Evolutionary conservation across 2,797 vertebrate genomes (phyloP).

Genomic region (Spondyliosoma cantharus): DNA sequence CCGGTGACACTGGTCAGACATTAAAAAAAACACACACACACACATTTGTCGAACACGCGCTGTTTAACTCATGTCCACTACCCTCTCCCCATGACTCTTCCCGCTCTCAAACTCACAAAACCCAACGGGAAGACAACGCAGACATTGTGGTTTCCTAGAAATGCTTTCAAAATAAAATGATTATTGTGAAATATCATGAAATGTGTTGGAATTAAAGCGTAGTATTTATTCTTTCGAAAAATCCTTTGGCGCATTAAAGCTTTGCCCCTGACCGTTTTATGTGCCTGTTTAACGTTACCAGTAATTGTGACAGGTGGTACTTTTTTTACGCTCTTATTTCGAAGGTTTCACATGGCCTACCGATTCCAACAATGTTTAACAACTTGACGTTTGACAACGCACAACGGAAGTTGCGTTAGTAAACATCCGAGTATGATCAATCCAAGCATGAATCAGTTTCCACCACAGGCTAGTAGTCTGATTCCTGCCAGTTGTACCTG

Average conservation of each 20-base stretch:
- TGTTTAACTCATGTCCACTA: neutral
- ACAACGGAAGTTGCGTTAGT: neutral
- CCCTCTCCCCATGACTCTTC: constrained; percentile 23
- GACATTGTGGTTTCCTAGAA: neutral
- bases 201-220: neutral
- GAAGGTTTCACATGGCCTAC: neutral
- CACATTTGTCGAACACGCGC: rapidly evolving
- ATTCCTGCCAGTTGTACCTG: neutral
- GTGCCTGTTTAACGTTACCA: too few relatives aligned
- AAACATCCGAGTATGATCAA: neutral
- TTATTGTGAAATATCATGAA: neutral
- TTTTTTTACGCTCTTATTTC: constrained; percentile 11
- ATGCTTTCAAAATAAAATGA: constrained; percentile 46
- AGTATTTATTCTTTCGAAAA: neutral
- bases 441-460: too few relatives aligned
- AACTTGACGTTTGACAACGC: neutral
- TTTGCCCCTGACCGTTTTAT: neutral
- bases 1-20: neutral
- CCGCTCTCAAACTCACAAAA: constrained; percentile 60
- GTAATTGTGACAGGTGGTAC: neutral
- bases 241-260: too few relatives aligned
- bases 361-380: neutral
- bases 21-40: neutral
- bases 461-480: too few relatives aligned
- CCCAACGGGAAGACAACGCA: neutral